These are phyloP conservation scores for Yponomeuta plumbellus DNA, from an alignment of 2,888 invertebrate genomes.

Conservation along the genomic window DNA sequence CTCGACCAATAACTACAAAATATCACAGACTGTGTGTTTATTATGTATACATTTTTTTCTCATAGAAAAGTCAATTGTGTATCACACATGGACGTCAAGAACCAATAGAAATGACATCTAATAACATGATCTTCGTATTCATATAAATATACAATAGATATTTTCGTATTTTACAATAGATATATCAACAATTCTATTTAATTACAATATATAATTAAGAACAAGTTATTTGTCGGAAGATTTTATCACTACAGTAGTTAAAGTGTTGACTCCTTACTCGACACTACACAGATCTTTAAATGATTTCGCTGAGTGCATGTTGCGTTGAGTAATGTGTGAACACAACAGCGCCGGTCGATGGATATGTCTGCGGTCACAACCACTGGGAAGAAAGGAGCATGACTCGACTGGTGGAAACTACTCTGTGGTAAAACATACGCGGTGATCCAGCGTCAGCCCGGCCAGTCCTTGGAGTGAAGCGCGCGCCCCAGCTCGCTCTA, in stretches of 20 bases:
- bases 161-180: constrained; percentile 27
- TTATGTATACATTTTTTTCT: constrained; percentile 74
- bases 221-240: constrained; percentile 65
- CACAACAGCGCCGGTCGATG: constrained; percentile 26
- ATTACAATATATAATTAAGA: constrained; percentile 33
- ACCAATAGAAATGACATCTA: constrained; percentile 71
- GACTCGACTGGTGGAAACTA: constrained; percentile 39
- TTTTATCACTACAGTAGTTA: constrained; percentile 40
- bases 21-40: constrained; percentile 76
- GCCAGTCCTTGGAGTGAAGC: constrained; percentile 41
- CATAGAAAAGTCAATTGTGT: constrained; percentile 72
- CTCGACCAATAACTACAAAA: constrained; percentile 75
- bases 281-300: constrained; percentile 26
- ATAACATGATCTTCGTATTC: constrained; percentile 62
- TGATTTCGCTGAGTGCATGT: constrained; percentile 26
- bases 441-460: constrained; percentile 2
- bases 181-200: constrained; percentile 41
- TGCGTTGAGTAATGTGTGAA: constrained; percentile 3
- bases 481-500: constrained; percentile 48
- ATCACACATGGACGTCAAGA: constrained; percentile 74
- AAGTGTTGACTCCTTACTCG: constrained; percentile 24
- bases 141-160: constrained; percentile 33
- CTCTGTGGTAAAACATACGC: not conserved
- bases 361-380: constrained; percentile 75
- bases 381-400: constrained; percentile 46